A percentile compares a stretch with the other conserved stretches of the same genome.
Conservation (phyloP, 2,797 vertebrate species). For the Paramormyrops hopkinsi region DNA sequence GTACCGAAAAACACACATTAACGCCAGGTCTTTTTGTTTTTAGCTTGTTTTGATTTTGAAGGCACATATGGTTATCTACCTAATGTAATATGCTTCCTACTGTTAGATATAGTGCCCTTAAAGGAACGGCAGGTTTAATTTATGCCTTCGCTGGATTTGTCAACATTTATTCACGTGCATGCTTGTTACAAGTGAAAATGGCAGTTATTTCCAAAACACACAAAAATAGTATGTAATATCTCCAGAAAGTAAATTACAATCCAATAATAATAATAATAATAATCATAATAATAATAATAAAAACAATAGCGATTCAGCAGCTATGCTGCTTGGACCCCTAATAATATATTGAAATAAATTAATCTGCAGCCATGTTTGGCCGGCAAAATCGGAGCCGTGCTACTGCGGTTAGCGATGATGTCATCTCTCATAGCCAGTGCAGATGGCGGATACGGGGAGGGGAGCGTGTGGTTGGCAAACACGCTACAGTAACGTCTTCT, state of each 20-base stretch:
- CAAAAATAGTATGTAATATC: not conserved
- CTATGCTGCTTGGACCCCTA: not conserved
- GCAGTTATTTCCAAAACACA: not conserved
- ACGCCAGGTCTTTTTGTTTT: not conserved
- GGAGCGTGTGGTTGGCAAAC: not conserved
- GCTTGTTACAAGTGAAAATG: not conserved
- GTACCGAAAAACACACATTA: not conserved
- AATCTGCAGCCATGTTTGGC: not conserved
- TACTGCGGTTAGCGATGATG: conserved; percentile 6
- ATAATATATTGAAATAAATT: not conserved
- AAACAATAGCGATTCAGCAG: not conserved
- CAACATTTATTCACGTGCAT: not conserved
- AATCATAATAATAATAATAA: not conserved
- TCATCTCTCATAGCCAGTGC: not conserved
- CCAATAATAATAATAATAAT: not conserved
- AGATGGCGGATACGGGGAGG: conserved; percentile 18
- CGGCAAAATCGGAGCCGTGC: not conserved
- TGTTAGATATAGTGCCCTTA: not conserved
- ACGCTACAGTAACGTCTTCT: conserved; percentile 17
- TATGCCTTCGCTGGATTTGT: not conserved
- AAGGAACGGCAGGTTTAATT: not conserved
- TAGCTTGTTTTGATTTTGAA: not conserved
- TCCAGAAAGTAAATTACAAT: not conserved
- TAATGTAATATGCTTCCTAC: conserved; percentile 14
- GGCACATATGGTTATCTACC: conserved; percentile 2